Evolutionary conservation across 2,888 invertebrate species (phyloP), one percentile per base, ranked within the genome.

Genomic region (Platycheirus rosarum): DNA sequence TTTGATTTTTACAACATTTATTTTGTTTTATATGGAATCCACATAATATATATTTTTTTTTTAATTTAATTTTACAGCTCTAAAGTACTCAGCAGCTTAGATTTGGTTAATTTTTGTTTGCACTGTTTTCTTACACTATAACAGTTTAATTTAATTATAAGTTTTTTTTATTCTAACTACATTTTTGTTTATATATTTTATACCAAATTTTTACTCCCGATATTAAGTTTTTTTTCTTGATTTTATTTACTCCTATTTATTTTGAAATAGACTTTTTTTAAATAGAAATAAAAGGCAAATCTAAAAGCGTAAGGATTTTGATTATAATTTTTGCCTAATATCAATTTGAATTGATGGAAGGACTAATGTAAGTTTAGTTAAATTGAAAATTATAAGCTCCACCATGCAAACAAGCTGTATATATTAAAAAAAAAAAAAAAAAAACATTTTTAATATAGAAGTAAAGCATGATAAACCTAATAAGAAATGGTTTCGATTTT

Each of bases 151-250:
- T 57, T 68, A 60, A 51, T 14, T 37, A 14, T 68, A 11, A 35
- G 16, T 14, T 26, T 40, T 42, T 55, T 29, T 55, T 69, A 75
- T 42, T 69, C 79, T 79, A 79, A 35, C 68, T 79, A 75, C 60
- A 70, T 8, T 68, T 78, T 13, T 63, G 29, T 63, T 55, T 23
- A 48, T 55, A 69, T n/a, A 18, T 68, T 48, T 26, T 69, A 42
- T 55, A 63, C 5, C 1, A 11, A 7, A 6, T 23, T n/a, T 44
- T 69, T 73, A 51, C 75, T 66, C 75, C 75, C 70, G 75, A 75
- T 70, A 75, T 75, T 70, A 16, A 51, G 1, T 46, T 68, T 62
- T 69, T 57, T 69, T 51, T 57, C 35, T 51, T 75, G 20, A 57
- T 57, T 42, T 48, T 46, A n/a, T n/a, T n/a, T n/a, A n/a, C n/a